Base-by-base conservation (phyloP, 2,888 invertebrate species). In the Crossocerus cetratus region DNA sequence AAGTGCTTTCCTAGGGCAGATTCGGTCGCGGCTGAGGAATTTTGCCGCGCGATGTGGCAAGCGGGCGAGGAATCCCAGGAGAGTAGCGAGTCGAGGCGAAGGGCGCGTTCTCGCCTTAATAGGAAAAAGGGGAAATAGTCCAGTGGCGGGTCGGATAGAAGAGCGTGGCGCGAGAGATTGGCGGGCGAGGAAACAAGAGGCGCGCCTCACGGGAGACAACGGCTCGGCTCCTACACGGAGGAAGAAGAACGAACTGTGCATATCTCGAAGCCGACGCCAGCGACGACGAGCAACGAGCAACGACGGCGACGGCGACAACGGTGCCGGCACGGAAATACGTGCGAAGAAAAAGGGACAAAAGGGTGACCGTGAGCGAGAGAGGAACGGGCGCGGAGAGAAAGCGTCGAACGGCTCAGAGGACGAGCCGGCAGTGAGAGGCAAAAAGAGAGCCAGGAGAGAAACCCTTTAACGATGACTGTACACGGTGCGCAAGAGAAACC, bases 391-490 rank as follows among this genome's bases (percentile, higher is more conserved):
- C 69, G 13, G 56, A 21, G 18, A 57, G 54, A 74, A 65, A 69
- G 59, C 79, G 57, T 56, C 32, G 32, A 32, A 32, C 32, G 32
- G 32, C 32, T 32, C 8, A 22, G 63, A 63, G 23, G 63, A 65
- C 32, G 69, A 60, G 60, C 43, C 62, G 64, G 20, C 22, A 45
- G 62, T 13, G 73, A 64, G 54, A 32, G 45, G 2, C 18, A 54
- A 13, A 32, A 16, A 56, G 53, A 44, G 53, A 65, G 45, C 54
- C 58, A 61, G 23, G 56, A 23, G 23, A 58, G 69, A 69, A 75
- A 61, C 70, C 65, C 75, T 77, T 78, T 75, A 79, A 80, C 77
- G 75, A 73, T 73, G 70, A 76, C 67, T 77, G 45, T 72, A 68
- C 69, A 68, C 49, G 49, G 49, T n/a, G 16, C 49, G 73, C 69